phyloP scores from a whole-genome alignment of 1,140 invertebrate species.

The Doryteuthis pealeii region DNA sequence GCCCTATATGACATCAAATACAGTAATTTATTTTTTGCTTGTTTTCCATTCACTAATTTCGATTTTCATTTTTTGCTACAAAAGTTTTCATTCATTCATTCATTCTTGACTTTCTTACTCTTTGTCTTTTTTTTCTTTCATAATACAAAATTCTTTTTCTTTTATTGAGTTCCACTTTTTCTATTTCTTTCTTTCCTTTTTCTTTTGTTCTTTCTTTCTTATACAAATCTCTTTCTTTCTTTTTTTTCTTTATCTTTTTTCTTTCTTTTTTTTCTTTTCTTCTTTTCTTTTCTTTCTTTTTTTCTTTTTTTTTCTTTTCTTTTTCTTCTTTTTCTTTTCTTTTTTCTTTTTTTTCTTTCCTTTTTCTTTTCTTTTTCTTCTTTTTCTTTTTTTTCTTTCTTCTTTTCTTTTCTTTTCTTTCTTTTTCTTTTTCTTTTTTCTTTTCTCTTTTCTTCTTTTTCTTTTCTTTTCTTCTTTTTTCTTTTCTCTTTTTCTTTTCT shows the following conservation, averaged over 20 bases:
- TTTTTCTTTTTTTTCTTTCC: neutral
- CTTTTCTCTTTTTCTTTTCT: neutral
- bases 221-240: neutral
- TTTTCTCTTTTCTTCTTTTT: neutral
- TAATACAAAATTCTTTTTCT: too few relatives aligned
- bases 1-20: too few relatives aligned
- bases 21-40: too few relatives aligned
- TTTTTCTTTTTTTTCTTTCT: neutral
- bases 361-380: neutral
- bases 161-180: too few relatives aligned
- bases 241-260: neutral
- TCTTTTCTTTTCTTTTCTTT: neutral
- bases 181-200: neutral
- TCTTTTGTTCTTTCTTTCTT: neutral
- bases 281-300: neutral
- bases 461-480: neutral
- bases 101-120: too few relatives aligned
- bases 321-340: neutral
- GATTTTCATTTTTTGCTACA: too few relatives aligned
- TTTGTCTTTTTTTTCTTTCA: too few relatives aligned
- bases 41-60: too few relatives aligned
- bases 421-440: neutral
- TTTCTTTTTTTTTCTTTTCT: neutral
- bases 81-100: too few relatives aligned
- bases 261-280: neutral